Conservation (phyloP, 2,113 vertebrate species). For the Nesoenas mayeri region DNA sequence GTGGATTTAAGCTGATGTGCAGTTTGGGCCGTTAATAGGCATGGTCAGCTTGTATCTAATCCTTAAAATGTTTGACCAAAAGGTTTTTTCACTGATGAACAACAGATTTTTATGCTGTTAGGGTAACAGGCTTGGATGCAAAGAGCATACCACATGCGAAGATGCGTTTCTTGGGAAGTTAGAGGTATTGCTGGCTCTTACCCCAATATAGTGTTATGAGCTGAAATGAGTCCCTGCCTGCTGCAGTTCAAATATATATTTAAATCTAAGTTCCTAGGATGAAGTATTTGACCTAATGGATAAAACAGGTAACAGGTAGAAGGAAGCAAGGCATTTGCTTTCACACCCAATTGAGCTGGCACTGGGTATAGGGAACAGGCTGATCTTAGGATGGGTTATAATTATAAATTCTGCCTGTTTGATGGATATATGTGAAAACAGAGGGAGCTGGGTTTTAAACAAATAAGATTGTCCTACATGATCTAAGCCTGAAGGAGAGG, state of each 20-base stretch:
- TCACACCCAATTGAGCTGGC: neutral
- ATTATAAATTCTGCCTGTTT: neutral
- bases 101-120: neutral
- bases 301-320: neutral
- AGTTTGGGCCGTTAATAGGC: neutral
- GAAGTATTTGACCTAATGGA: neutral
- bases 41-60: neutral
- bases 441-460: neutral
- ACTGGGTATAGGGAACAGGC: neutral
- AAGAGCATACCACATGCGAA: neutral
- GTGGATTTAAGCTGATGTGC: fast-evolving
- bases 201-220: neutral
- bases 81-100: neutral
- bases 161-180: neutral
- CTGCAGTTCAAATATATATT: neutral
- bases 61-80: neutral
- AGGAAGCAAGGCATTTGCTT: neutral
- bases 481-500: neutral
- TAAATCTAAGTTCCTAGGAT: neutral
- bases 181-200: neutral
- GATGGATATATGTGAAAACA: neutral
- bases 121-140: too few species aligned
- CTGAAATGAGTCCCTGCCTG: neutral
- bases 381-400: neutral
- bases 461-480: neutral